A percentile compares a stretch with the other conserved stretches of the same genome.
Evolutionary conservation across 2,888 invertebrate genomes (phyloP).

Genomic region (Drosophila differens): DNA sequence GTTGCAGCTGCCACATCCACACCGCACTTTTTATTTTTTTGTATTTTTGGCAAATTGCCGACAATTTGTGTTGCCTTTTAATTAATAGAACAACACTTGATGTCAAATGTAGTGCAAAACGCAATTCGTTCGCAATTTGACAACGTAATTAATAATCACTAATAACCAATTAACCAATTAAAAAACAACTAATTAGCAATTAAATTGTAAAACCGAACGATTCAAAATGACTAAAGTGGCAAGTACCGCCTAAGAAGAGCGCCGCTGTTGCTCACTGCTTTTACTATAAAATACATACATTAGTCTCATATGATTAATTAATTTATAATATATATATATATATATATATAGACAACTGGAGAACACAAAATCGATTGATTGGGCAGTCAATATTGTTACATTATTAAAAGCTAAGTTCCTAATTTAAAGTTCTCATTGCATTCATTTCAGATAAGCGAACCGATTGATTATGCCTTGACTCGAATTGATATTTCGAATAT

Average conservation of each 20-base stretch:
- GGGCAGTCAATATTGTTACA: neutral
- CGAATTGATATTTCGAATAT: neutral
- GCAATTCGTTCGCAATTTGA: constrained; percentile 28
- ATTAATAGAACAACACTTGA: constrained; percentile 64
- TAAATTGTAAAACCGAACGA: constrained; percentile 23
- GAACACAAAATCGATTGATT: too few species aligned
- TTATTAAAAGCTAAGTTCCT: neutral
- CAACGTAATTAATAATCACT: constrained; percentile 41
- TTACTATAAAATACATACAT: neutral
- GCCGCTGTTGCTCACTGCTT: neutral
- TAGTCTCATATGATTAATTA: neutral
- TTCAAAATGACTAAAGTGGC: neutral
- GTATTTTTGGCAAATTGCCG: constrained; percentile 45
- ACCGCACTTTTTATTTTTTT: neutral
- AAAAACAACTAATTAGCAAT: constrained; percentile 46
- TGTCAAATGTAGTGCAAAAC: constrained; percentile 50
- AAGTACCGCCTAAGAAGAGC: neutral
- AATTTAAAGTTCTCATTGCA: neutral
- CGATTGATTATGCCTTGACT: neutral
- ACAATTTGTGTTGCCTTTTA: constrained; percentile 41
- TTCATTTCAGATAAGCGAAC: neutral
- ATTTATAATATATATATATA: too few species aligned
- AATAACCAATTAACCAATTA: neutral
- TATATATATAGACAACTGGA: neutral
- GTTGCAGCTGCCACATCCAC: constrained; percentile 14